phyloP scores from a whole-genome alignment of 2,888 invertebrate genomes.

The Sinopyrophorus schimmeli region DNA sequence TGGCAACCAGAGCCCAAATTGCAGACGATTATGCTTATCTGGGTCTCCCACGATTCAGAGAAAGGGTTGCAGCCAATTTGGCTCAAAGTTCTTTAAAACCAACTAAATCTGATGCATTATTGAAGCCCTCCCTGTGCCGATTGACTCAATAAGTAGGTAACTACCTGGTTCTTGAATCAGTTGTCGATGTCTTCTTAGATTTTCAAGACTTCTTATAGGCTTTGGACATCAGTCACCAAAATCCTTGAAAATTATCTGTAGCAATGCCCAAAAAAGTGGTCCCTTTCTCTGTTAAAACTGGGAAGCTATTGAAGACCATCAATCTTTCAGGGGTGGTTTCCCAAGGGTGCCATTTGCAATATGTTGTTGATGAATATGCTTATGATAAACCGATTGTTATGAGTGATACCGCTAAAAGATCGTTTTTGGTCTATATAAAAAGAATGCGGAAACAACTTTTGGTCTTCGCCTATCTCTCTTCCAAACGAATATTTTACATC shows the following conservation, averaged over 20 bases:
- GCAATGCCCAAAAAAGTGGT: too few relatives aligned
- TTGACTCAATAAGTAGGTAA: slow-evolving; percentile 66
- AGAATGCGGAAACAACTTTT: slow-evolving; percentile 63
- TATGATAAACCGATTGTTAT: slow-evolving; percentile 63
- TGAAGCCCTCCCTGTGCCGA: slow-evolving; percentile 67
- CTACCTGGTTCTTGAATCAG: slow-evolving; percentile 68
- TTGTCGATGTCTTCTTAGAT: slow-evolving; percentile 67
- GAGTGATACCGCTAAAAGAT: slow-evolving; percentile 70
- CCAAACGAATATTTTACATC: slow-evolving; percentile 66
- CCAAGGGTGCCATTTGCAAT: slow-evolving; percentile 67
- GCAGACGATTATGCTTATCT: slow-evolving; percentile 60
- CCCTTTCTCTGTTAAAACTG: slow-evolving; percentile 62
- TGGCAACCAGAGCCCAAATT: slow-evolving; percentile 64
- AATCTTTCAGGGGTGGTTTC: slow-evolving; percentile 64
- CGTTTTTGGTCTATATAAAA: slow-evolving; percentile 68
- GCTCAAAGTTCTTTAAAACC: slow-evolving; percentile 59
- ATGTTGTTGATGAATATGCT: slow-evolving; percentile 69
- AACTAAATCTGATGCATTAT: slow-evolving; percentile 55
- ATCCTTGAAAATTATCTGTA: slow-evolving; percentile 66
- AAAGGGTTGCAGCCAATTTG: slow-evolving; percentile 69
- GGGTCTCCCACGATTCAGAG: slow-evolving; percentile 64
- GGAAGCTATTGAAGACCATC: slow-evolving; percentile 65
- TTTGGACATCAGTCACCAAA: slow-evolving; percentile 68
- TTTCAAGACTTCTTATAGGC: slow-evolving; percentile 71
- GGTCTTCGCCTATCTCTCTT: slow-evolving; percentile 66